Base-by-base conservation (phyloP, 2,888 invertebrate genomes). In the Folsomia manolachei region DNA sequence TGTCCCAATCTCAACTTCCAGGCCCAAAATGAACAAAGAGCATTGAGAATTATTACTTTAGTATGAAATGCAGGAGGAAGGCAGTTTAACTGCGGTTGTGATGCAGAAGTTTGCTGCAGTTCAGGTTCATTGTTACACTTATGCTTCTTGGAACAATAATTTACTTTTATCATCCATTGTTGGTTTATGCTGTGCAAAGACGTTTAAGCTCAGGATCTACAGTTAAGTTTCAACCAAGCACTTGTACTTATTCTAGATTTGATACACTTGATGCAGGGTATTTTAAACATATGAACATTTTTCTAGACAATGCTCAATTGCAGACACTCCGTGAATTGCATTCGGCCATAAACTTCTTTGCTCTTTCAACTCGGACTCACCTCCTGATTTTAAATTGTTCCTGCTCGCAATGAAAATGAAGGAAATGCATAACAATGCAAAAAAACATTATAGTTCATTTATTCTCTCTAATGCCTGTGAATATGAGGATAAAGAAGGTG, bases 141-240 rank as follows among this genome's bases (percentile, higher is more conserved):
- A 39, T 9, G 39, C n/a, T 39, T 39, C 39, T 14, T 39, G 39
- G 39, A 14, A 21, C 56, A 56, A n/a, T n/a, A n/a, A 56, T 56
- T 56, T 19, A 19, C 56, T 56, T 56, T 56, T 56, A 56, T 56
- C 7, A 56, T 56, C 56, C 56, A 56, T 56, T 56, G 21, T 56
- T 56, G 39, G 39, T 14, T 39, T 39, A 39, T 39, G 4, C 39
- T 39, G 7, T 39, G 39, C 14, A 39, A 39, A 39, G 4, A 39
- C 4, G 14, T 39, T 39, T 39, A 39, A 39, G n/a, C 56, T 56
- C 18, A 56, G 19, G 56, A 4, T 19, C 21, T 7, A 56, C n/a
- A 19, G 21, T 56, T 19, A 19, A 14, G n/a, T 56, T 56, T 56
- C 19, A 18, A 56, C 21, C 18, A n/a, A n/a, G 4, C 56, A 19